phyloP scores from a whole-genome alignment of 2,888 invertebrate species.

The Amiota communis region DNA sequence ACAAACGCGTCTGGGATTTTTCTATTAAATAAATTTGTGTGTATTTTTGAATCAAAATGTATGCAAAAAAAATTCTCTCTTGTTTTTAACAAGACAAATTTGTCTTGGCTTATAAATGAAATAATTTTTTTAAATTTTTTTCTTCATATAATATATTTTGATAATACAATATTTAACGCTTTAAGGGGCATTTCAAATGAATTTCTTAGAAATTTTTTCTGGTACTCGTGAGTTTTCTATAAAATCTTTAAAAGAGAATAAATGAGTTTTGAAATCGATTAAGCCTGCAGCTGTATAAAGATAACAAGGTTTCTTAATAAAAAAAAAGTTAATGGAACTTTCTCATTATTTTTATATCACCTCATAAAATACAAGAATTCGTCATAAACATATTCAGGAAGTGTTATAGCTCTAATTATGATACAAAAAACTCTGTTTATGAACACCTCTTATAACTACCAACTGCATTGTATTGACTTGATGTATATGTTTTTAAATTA shows the following conservation, averaged over 20 bases:
- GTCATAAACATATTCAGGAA: neutral
- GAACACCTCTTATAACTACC: too few species aligned
- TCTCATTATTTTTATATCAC: too few species aligned
- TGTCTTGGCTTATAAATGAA: neutral
- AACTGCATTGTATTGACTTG: too few species aligned
- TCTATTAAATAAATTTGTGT: too few species aligned
- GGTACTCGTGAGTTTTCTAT: neutral
- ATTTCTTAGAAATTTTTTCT: slow-evolving; percentile 1
- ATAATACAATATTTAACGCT: neutral
- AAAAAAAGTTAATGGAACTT: neutral
- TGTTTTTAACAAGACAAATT: neutral
- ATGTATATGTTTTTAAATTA: too few species aligned
- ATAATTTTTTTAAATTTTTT: neutral
- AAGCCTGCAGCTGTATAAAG: slow-evolving; percentile 1
- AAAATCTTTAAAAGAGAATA: neutral
- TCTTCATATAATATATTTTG: neutral
- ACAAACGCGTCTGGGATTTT: neutral
- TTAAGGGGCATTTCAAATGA: neutral
- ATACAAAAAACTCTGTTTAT: too few species aligned
- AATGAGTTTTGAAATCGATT: slow-evolving; percentile 21
- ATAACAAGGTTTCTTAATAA: neutral
- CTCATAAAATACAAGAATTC: too few species aligned
- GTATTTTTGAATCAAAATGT: too few species aligned
- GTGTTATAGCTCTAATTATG: neutral
- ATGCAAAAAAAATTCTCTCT: too few species aligned